Base-by-base conservation (phyloP, 1,140 invertebrate species). In the Sycophaga agraensis region DNA sequence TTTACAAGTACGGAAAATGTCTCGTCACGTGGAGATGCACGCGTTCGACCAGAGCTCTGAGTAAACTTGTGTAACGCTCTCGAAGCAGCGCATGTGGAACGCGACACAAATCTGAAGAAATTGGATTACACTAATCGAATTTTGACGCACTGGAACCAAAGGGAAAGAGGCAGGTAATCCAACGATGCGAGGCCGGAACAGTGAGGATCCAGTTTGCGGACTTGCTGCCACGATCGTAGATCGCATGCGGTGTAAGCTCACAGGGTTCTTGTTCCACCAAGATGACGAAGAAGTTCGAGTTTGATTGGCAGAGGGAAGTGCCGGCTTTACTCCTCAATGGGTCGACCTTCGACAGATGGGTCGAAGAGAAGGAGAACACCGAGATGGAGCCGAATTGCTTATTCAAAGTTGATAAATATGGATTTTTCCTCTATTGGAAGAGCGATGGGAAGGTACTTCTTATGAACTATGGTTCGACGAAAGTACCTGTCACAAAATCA, bases 391-490 rank as follows among this genome's bases (percentile, higher is more conserved):
- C 89, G 48, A 89, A 89, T 72, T 96, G 94, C 71, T 76, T 90
- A 16, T 95, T 98, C 71, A 93, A 94, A 84, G 96, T 99, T 11
- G 97, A 99, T 75, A 94, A 98, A 73, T 96, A 94, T 83, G 97
- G 96, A 24, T 99, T 99, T 82, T 99, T 98, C 80, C 91, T 99
- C 60, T 97, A 96, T 78, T 99, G 96, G 96, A 98, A 98, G 81
- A 96, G 94, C 73, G 96, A 98, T 28, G 91, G 91, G 53, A 88
- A 89, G 85, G 96, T 98, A 66, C 51, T n/a, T n/a, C n/a, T n/a
- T n/a, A n/a, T n/a, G n/a, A n/a, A n/a, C n/a, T n/a, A n/a, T n/a
- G n/a, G n/a, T n/a, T n/a, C n/a, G n/a, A n/a, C n/a, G n/a, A n/a
- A n/a, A n/a, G n/a, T n/a, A n/a, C n/a, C n/a, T n/a, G n/a, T n/a